These are phyloP conservation scores for Drosophila rellima DNA, from an alignment of 2,888 invertebrate genomes.

Conservation along the genomic window DNA sequence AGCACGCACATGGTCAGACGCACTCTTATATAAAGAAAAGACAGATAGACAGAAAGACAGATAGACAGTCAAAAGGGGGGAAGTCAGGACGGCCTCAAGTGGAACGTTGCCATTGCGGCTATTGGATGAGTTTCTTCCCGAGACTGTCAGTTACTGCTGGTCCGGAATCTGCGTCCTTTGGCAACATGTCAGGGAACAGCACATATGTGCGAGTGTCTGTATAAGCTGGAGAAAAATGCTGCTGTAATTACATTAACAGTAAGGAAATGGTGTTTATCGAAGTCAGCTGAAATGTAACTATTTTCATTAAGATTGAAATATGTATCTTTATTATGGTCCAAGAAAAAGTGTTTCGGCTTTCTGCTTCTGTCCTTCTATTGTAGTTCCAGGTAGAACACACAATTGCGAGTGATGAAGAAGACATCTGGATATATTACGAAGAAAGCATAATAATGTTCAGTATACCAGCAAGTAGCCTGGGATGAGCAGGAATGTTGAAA, in stretches of 20 bases:
- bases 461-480: neutral
- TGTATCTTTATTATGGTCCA: constrained; percentile 48
- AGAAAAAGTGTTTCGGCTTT: neutral
- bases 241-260: constrained; percentile 79
- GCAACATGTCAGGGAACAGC: constrained; percentile 31
- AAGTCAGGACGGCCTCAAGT: constrained; percentile 18
- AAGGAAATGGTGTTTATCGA: constrained; percentile 70
- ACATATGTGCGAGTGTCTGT: constrained; percentile 18
- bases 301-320: constrained; percentile 82
- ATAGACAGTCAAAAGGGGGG: neutral
- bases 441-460: neutral
- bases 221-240: constrained; percentile 66
- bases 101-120: constrained; percentile 53
- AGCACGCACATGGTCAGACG: constrained; percentile 55
- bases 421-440: neutral
- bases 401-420: constrained; percentile 4
- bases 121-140: constrained; percentile 61
- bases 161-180: constrained; percentile 31
- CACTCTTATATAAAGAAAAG: constrained; percentile 23
- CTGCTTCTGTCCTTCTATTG: neutral
- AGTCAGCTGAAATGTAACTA: constrained; percentile 69
- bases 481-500: neutral
- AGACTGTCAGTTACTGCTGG: constrained; percentile 54
- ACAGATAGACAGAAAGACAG: constrained; percentile 10
- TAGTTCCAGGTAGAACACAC: neutral